These are phyloP conservation scores for Aphaenogaster rudis DNA, from an alignment of 1,140 invertebrate genomes.

Conservation along the genomic window DNA sequence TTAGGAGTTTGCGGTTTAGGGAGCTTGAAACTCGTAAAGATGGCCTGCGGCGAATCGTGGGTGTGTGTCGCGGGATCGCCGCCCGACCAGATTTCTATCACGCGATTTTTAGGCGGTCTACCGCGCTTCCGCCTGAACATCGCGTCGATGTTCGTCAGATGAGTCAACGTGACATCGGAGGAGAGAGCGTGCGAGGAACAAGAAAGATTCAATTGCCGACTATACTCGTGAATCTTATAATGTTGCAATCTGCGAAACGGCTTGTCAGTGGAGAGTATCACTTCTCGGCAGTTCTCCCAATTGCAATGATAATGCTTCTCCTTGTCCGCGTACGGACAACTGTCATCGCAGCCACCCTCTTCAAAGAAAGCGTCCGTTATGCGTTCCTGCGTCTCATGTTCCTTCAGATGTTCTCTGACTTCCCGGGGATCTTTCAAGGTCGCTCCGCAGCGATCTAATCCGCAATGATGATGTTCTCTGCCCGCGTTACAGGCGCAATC, in stretches of 20 bases:
- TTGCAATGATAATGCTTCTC: conserved; percentile 96
- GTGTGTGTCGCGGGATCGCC: conserved; percentile 87
- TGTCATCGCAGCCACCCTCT: conserved; percentile 90
- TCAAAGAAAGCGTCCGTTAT: conserved; percentile 94
- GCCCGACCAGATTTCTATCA: conserved; percentile 96
- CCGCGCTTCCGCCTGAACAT: conserved; percentile 97
- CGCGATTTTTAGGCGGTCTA: conserved; percentile 96
- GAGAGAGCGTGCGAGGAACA: conserved; percentile 87
- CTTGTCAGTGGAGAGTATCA: conserved; percentile 93
- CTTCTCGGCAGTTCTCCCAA: conserved; percentile 95
- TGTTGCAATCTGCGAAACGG: conserved; percentile 96
- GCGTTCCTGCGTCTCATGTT: conserved; percentile 95
- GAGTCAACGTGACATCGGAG: conserved; percentile 89
- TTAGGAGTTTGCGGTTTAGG: conserved; percentile 90
- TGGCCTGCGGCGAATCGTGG: conserved; percentile 93
- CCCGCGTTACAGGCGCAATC: conserved; percentile 83
- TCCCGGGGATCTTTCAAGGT: conserved; percentile 86
- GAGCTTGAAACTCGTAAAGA: conserved; percentile 97
- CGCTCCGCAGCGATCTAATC: conserved; percentile 83
- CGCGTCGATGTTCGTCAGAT: conserved; percentile 93
- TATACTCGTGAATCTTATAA: conserved; percentile 94
- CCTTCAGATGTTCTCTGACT: conserved; percentile 94
- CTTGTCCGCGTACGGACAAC: conserved; percentile 92
- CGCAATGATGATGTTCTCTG: conserved; percentile 85
- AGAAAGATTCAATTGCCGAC: conserved; percentile 83